Evolutionary conservation across 2,113 vertebrate genomes (phyloP), one percentile per base, ranked within the genome.

Genomic region (Pavo muticus): DNA sequence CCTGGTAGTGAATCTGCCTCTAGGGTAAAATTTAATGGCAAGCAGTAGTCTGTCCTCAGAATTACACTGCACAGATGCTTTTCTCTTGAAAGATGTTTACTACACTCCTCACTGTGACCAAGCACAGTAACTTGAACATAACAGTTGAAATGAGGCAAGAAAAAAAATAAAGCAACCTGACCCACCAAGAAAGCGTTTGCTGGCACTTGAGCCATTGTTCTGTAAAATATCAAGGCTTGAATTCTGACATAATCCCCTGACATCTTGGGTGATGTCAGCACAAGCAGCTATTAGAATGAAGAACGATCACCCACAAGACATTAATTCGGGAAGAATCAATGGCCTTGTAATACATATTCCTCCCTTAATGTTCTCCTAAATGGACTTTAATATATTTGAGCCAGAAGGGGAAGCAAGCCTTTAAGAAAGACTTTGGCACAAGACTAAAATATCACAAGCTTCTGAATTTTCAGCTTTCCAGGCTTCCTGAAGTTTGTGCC

Each of bases 211-310:
- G 78, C 78, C 68, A 68, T 44, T 82, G 59, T 73, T 95, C 94
- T 97, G 93, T 71, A 85, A 67, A 94, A n/a, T 50, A 91, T 94
- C 94, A 91, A 92, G 74, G 81, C 68, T 59, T 91, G 50, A 92
- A 76, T 94, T 95, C 89, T 95, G 89, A 94, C 91, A 96, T 88
- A 94, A 94, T 94, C 67, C 89, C 87, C 60, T 85, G 87, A 94
- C 89, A 94, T 94, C 78, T 79, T 0, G 20, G 87, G 39, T 91
- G 89, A 96, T 94, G 91, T 92, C 94, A 95, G 89, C 78, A 88
- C 0, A 0, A 85, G 63, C 64, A 83, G 92, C 86, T 91, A 96
- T 94, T 95, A 95, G 60, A 84, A 88, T 95, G 90, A 95, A 93
- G 82, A 90, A 96, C 56, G 82, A 94, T 86, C 82, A 54, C 50